phyloP scores from a whole-genome alignment of 1,140 invertebrate species.

The honey bee (Apis mellifera) region DNA sequence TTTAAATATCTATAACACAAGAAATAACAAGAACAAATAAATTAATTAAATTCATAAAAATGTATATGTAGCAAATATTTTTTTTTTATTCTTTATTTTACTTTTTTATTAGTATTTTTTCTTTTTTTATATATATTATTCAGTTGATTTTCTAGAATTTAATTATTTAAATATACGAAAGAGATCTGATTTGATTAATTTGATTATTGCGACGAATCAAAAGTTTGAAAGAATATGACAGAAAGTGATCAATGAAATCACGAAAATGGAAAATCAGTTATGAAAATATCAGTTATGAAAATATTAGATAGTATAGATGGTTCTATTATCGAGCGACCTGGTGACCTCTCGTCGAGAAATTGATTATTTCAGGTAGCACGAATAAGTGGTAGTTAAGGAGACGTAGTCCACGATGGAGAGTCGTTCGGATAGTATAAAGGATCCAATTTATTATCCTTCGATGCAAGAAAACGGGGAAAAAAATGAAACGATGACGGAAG shows the following conservation, averaged over 20 bases:
- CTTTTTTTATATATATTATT: not conserved
- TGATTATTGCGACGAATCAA: not conserved
- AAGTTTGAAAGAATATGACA: not conserved
- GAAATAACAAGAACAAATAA: not conserved
- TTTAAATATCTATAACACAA: not conserved
- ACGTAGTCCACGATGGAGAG: constrained; percentile 64
- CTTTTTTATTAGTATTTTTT: not conserved
- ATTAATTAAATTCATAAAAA: not conserved
- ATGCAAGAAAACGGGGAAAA: constrained; percentile 41
- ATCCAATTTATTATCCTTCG: constrained; percentile 64
- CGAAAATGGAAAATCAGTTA: not conserved
- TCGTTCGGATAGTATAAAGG: constrained; percentile 67
- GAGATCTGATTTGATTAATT: not conserved
- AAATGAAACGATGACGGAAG: constrained; percentile 14
- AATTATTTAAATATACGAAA: not conserved
- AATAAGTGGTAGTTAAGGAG: constrained; percentile 27
- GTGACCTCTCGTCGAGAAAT: constrained; percentile 62
- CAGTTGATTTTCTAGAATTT: not conserved
- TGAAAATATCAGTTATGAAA: not conserved
- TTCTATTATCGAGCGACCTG: constrained; percentile 67
- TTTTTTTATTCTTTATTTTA: not conserved
- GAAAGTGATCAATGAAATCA: not conserved
- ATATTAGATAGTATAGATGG: constrained; percentile 8
- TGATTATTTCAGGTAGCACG: constrained; percentile 63
- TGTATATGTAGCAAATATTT: not conserved